Evolutionary conservation across 2,888 invertebrate genomes (phyloP).

Genomic region (Eustalomyia histrio): DNA sequence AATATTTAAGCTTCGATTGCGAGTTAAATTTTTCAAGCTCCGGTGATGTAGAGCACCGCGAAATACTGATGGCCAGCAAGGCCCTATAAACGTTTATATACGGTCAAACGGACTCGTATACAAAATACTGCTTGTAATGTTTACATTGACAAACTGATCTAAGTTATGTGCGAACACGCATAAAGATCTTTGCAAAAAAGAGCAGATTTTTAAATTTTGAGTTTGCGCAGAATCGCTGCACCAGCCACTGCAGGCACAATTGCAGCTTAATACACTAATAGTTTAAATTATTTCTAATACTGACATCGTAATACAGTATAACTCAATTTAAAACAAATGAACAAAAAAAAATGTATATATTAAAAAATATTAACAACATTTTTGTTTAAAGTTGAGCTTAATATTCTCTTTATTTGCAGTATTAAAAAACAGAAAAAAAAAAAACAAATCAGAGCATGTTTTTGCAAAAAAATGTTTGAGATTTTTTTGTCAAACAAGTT

Average conservation of each 20-base stretch:
- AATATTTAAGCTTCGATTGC: constrained; percentile 14
- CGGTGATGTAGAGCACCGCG: constrained; percentile 79
- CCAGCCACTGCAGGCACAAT: constrained; percentile 1
- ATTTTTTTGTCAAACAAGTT: constrained; percentile 22
- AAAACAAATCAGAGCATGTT: constrained; percentile 56
- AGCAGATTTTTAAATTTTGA: constrained; percentile 47
- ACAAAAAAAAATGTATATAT: constrained; percentile 39
- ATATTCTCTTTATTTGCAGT: constrained; percentile 49
- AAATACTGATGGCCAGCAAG: constrained; percentile 79
- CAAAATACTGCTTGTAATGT: constrained; percentile 52
- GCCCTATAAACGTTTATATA: constrained; percentile 80
- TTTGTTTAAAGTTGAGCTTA: constrained; percentile 44
- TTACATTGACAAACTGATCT: constrained; percentile 61
- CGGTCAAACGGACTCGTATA: constrained; percentile 77
- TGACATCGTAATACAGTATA: constrained; percentile 17
- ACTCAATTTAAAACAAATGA: constrained; percentile 50
- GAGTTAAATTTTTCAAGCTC: constrained; percentile 69
- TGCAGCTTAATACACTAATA: constrained; percentile 11
- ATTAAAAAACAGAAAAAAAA: constrained; percentile 22
- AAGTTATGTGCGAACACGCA: constrained; percentile 63
- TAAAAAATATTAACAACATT: constrained; percentile 57
- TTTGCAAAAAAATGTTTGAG: constrained; percentile 20
- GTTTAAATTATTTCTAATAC: constrained; percentile 13
- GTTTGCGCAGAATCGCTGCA: constrained; percentile 29
- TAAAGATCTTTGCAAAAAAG: constrained; percentile 47